Base-by-base conservation (phyloP, 2,888 invertebrate genomes). In the Machimus atricapillus region DNA sequence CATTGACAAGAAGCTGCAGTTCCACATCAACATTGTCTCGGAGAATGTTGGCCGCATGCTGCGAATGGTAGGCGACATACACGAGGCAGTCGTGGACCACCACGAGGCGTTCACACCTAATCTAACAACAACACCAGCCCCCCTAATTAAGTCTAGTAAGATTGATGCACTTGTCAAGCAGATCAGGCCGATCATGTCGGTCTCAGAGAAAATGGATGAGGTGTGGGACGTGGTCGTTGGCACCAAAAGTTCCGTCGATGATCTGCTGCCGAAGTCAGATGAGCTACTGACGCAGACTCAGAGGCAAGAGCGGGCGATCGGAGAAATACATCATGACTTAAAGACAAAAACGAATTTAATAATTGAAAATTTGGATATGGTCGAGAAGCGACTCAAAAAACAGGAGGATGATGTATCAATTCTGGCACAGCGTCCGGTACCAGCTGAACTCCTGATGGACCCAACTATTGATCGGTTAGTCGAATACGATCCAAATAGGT, bases 221-320 rank as follows among this genome's bases (percentile, higher is more conserved):
- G 97, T 97, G 4, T 97, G 97, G 97, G 96, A 97, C 91, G 97
- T 97, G 5, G 97, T 97, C 14, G 97, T 97, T 0, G 97, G 97
- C 16, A 97, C 97, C 3, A 97, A 97, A 91, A 97, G 96, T 90
- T 96, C 97, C 0, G 97, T 97, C 0, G 97, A 97, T 91, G 96
- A 97, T 91, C 93, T 97, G 85, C 94, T 97, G 58, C 97, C 97
- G 1, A 97, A 97, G 92, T 97, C 97, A 0, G 97, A 97, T 91
- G 97, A 97, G 90, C 93, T 97, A 6, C 93, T 97, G 16, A 96
- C 96, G 0, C 97, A 97, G 92, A 97, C 97, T 0, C 97, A 97
- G 90, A 93, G 97, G 1, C 97, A 97, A 90, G 97, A 97, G 90
- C 94, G 97, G 7, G 97, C 97, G 0, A 97, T 97, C 89, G 97